Percentiles rank a stretch among this genome's conserved stretches.
Evolutionary conservation across 53 echinoderm and acorn worm species (phyloP).

Genomic region (Holothuria scabra): DNA sequence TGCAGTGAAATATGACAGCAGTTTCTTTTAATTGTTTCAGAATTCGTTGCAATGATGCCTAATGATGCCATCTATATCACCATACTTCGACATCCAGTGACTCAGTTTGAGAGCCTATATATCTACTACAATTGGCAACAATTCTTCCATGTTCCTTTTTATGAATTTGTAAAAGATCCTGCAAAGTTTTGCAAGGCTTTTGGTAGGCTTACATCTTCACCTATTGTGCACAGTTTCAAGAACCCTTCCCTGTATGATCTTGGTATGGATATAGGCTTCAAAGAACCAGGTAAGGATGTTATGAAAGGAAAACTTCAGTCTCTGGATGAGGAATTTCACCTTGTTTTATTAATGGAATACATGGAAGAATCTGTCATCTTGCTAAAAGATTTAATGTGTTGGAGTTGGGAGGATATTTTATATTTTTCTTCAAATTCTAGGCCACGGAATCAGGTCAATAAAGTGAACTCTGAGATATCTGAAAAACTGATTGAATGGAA

Average conservation of each 20-base stretch:
- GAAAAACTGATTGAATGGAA: constrained; percentile 4
- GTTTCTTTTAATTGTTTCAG: not conserved
- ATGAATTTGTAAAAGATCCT: constrained; percentile 35
- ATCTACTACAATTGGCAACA: not conserved
- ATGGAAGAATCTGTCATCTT: constrained; percentile 50
- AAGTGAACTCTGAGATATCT: not conserved
- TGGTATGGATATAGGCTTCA: not conserved
- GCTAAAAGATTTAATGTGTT: constrained; percentile 42
- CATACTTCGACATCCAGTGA: constrained; percentile 55
- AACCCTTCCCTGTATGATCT: constrained; percentile 42
- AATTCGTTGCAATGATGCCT: constrained; percentile 30
- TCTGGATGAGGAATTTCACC: constrained; percentile 37
- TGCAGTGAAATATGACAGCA: too few relatives aligned
- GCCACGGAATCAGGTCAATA: not conserved
- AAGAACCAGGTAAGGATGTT: not conserved
- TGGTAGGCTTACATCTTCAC: not conserved
- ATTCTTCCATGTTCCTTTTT: not conserved
- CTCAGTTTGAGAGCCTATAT: constrained; percentile 46
- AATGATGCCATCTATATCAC: constrained; percentile 37
- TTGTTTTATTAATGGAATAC: constrained; percentile 51
- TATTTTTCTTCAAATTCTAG: constrained; percentile 28
- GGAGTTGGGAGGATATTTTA: constrained; percentile 42
- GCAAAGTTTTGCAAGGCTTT: not conserved
- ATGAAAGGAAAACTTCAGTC: constrained; percentile 5
- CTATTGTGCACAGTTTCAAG: not conserved